Conservation (phyloP, 2,113 vertebrate species). For the Hyaena hyaena region DNA sequence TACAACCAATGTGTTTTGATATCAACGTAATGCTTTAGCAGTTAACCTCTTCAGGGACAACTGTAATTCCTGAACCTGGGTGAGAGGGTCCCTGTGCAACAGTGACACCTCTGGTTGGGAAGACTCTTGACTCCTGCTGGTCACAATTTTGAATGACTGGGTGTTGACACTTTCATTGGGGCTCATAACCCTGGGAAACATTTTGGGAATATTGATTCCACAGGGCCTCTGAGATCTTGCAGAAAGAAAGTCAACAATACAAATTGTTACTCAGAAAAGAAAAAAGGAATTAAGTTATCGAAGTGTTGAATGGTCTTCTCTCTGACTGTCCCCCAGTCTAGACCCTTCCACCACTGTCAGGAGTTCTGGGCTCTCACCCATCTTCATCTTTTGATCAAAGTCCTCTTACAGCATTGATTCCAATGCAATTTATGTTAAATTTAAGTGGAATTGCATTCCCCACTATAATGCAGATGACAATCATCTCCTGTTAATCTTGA, state of each 20-base stretch:
- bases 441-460: background rate
- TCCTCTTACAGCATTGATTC: background rate
- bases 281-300: conserved; percentile 41
- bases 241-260: conserved; percentile 54
- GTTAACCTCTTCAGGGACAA: conserved; percentile 20
- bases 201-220: conserved; percentile 35
- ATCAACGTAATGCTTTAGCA: conserved; percentile 47
- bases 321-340: background rate
- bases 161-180: conserved; percentile 24
- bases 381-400: background rate
- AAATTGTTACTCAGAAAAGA: conserved; percentile 52
- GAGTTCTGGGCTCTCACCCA: background rate
- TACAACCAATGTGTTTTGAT: conserved; percentile 15
- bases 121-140: background rate
- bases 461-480: background rate
- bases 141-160: conserved; percentile 54
- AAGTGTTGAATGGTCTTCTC: background rate
- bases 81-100: background rate
- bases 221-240: background rate
- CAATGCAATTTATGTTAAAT: background rate
- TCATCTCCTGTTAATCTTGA: background rate
- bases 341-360: too few species aligned
- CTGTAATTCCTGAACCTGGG: conserved; percentile 26
- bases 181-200: conserved; percentile 60
- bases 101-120: conserved; percentile 53